These are phyloP conservation scores for Xiphorhynchus elegans DNA, from an alignment of 2,113 vertebrate genomes.

Conservation along the genomic window DNA sequence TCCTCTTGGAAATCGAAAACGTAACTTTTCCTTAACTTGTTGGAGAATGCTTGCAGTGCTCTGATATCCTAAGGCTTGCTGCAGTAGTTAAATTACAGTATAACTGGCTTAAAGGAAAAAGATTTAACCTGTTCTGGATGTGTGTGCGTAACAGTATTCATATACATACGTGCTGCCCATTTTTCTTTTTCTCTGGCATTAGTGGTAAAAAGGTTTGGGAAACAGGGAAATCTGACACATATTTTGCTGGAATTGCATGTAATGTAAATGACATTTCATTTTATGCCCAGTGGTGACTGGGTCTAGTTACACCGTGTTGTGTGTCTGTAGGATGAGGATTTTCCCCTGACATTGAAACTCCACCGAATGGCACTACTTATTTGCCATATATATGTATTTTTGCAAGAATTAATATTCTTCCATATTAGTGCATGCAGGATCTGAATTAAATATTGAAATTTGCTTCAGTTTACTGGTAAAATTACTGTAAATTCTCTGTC, in stretches of 20 bases:
- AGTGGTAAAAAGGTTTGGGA: background rate
- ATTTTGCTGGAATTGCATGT: background rate
- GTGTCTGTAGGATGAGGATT: background rate
- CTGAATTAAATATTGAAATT: background rate
- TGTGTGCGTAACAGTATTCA: background rate
- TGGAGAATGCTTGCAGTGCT: background rate
- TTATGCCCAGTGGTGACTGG: background rate
- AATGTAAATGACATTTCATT: background rate
- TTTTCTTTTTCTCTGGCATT: background rate
- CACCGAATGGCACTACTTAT: background rate
- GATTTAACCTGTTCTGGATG: background rate
- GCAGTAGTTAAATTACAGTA: background rate
- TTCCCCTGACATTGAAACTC: background rate
- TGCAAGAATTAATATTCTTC: background rate
- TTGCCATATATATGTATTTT: background rate
- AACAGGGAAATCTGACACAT: background rate
- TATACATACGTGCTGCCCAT: background rate
- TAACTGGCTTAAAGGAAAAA: background rate
- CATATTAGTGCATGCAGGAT: background rate
- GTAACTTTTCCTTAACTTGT: background rate
- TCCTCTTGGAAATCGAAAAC: slow-evolving; percentile 22
- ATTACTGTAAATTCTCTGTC: background rate
- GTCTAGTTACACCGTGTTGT: background rate
- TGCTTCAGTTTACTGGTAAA: background rate
- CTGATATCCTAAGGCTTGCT: background rate